These are phyloP conservation scores for Scarus forsteni DNA, from an alignment of 2,797 vertebrate species.

Conservation along the genomic window DNA sequence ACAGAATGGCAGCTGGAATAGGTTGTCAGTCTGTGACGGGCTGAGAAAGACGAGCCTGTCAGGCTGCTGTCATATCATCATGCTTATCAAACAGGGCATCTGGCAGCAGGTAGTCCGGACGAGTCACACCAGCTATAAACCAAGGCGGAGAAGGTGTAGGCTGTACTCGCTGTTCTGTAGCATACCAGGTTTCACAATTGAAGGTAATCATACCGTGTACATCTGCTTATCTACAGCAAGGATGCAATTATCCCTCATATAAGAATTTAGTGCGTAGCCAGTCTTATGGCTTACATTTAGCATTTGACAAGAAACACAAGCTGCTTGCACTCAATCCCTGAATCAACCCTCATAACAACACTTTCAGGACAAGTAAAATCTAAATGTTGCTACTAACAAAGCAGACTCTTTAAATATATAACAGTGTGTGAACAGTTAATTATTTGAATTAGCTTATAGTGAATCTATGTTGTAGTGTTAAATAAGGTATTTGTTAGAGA, in stretches of 20 bases:
- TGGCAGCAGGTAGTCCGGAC: constrained; percentile 64
- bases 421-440: too few relatives aligned
- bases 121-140: constrained; percentile 19
- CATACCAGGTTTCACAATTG: constrained; percentile 1
- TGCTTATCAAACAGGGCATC: constrained; percentile 65
- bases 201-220: neutral
- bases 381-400: too few relatives aligned
- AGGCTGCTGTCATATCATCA: constrained; percentile 62
- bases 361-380: too few relatives aligned
- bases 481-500: too few relatives aligned
- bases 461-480: too few relatives aligned
- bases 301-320: too few relatives aligned
- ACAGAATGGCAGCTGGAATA: constrained; percentile 69
- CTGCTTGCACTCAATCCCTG: neutral
- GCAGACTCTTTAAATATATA: neutral
- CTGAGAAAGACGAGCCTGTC: constrained; percentile 59
- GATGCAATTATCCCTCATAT: neutral
- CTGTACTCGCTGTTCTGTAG: neutral
- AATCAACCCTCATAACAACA: neutral
- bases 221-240: neutral
- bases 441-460: too few relatives aligned
- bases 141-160: constrained; percentile 16
- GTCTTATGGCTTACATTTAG: neutral
- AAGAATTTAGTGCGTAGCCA: neutral
- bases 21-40: constrained; percentile 69